Conservation (phyloP, 1,140 invertebrate species). For the Drepana arcuata region DNA sequence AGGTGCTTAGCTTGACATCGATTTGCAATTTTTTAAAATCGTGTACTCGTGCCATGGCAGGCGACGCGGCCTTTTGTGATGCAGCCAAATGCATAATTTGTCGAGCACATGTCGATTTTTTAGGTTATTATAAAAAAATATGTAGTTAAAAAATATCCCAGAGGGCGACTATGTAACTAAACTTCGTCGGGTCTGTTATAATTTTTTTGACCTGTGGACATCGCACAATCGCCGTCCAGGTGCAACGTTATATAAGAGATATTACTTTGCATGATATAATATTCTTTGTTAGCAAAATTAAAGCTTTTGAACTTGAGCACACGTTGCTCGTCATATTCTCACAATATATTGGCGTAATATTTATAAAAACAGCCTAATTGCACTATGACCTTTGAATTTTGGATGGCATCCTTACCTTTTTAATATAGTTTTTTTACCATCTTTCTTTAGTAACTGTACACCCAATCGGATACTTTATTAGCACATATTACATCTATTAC, state of each 20-base stretch:
- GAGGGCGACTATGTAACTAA: constrained; percentile 45
- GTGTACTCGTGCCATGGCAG: constrained; percentile 47
- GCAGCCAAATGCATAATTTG: constrained; percentile 67
- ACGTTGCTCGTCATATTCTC: too few relatives aligned
- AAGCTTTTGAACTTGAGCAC: constrained; percentile 19
- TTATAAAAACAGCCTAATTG: too few relatives aligned
- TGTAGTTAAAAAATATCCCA: constrained; percentile 55
- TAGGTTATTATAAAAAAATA: constrained; percentile 43
- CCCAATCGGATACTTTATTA: too few relatives aligned
- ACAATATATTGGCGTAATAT: too few relatives aligned
- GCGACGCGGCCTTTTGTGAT: constrained; percentile 47
- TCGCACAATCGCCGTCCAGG: constrained; percentile 46
- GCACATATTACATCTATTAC: too few relatives aligned
- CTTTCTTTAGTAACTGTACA: too few relatives aligned
- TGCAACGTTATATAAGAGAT: constrained; percentile 36
- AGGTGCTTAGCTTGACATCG: constrained; percentile 45
- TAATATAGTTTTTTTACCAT: too few relatives aligned
- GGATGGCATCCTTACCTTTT: too few relatives aligned
- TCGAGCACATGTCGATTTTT: constrained; percentile 66
- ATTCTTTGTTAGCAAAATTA: constrained; percentile 26
- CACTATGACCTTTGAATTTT: too few relatives aligned
- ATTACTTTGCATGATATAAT: constrained; percentile 4
- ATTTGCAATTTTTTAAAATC: constrained; percentile 51
- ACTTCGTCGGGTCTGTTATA: constrained; percentile 47
- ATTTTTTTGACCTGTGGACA: constrained; percentile 62